phyloP scores from a whole-genome alignment of 53 echinoderm and acorn worm genomes.

The Luidia sarsii region DNA sequence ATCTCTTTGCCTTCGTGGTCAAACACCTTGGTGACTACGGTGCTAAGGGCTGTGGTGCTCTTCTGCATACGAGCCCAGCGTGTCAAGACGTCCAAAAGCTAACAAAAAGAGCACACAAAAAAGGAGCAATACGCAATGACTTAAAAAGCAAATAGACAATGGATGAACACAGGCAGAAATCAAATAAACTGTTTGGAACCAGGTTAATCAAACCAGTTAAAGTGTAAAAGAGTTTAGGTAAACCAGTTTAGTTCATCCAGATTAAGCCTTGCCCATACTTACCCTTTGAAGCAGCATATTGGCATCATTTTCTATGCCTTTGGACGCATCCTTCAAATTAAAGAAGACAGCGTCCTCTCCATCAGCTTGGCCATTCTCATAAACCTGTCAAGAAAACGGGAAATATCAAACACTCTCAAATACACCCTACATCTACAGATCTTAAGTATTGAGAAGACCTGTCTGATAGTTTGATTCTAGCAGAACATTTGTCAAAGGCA shows the following conservation, averaged over 20 bases:
- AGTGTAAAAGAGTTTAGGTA: not conserved
- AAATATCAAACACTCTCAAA: too few species aligned
- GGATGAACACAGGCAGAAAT: too few species aligned
- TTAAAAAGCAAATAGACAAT: too few species aligned
- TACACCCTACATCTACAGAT: too few species aligned
- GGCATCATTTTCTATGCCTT: slow-evolving; percentile 65
- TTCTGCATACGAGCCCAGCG: slow-evolving; percentile 78
- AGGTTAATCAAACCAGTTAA: too few species aligned
- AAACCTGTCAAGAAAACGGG: slow-evolving; percentile 64
- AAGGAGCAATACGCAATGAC: not conserved
- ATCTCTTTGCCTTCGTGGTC: slow-evolving; percentile 77
- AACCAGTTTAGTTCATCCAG: not conserved
- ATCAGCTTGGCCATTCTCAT: slow-evolving; percentile 85
- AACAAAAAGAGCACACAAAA: not conserved
- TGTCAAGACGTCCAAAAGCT: slow-evolving; percentile 85
- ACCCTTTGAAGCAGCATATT: slow-evolving; percentile 86
- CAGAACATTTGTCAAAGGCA: too few species aligned
- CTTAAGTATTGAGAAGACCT: too few species aligned
- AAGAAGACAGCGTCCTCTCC: slow-evolving; percentile 80
- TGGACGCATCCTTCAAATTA: slow-evolving; percentile 88
- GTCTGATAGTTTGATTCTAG: too few species aligned
- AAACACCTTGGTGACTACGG: slow-evolving; percentile 85
- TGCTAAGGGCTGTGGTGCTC: slow-evolving; percentile 86
- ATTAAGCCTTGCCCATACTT: slow-evolving; percentile 4
- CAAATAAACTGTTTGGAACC: too few species aligned